Conservation (phyloP, 2,797 vertebrate genomes). For the Myotis findleyi region DNA sequence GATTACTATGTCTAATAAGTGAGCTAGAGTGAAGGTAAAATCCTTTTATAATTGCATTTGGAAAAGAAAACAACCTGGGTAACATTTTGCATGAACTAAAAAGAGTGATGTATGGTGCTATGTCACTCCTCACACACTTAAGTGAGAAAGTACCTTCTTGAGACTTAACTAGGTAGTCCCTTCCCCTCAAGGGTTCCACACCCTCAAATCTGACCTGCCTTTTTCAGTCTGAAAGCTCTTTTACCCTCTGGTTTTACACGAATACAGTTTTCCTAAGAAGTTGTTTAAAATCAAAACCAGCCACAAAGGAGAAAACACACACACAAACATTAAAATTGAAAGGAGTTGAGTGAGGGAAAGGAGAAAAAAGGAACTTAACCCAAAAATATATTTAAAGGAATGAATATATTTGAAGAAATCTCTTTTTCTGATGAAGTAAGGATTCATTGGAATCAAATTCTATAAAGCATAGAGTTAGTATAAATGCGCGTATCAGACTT, state of each 20-base stretch:
- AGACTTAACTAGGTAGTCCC: not conserved
- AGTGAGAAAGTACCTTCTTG: not conserved
- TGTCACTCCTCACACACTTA: not conserved
- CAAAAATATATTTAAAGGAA: slow-evolving; percentile 22
- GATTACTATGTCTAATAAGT: not conserved
- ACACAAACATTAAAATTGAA: slow-evolving; percentile 45
- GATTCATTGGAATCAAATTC: not conserved
- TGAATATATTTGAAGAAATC: slow-evolving; percentile 6
- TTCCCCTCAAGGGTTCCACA: not conserved
- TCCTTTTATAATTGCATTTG: slow-evolving; percentile 12
- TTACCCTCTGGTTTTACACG: slow-evolving; percentile 16
- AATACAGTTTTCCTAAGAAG: slow-evolving; percentile 65
- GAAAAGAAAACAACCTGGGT: not conserved
- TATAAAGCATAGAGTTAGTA: not conserved
- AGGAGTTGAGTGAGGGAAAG: slow-evolving; percentile 6
- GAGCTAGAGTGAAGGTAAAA: not conserved
- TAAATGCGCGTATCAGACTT: not conserved
- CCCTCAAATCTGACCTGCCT: not conserved
- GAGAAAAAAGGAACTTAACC: slow-evolving; percentile 54
- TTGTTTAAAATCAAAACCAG: slow-evolving; percentile 62
- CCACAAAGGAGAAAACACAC: slow-evolving; percentile 10
- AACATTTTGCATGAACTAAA: not conserved
- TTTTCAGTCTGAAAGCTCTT: slow-evolving; percentile 28
- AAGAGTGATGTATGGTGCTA: not conserved
- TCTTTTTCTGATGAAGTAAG: slow-evolving; percentile 53